These are phyloP conservation scores for Drosophila ohnishii DNA, from an alignment of 1,140 invertebrate species.

Conservation along the genomic window DNA sequence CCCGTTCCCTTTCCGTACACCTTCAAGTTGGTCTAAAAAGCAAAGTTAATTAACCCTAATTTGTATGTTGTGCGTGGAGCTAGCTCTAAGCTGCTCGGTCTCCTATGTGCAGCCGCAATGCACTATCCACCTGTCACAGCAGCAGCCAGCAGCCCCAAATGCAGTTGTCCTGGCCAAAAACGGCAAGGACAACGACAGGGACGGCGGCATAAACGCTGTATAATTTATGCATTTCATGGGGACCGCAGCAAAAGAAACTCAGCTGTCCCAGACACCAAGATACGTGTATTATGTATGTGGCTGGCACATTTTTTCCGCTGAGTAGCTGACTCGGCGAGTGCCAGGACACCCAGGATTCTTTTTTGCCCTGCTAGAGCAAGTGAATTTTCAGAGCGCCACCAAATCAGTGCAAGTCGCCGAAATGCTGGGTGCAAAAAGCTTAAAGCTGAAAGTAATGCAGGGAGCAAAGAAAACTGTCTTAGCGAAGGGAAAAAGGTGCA, in stretches of 20 bases:
- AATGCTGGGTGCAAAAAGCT: conserved; percentile 50
- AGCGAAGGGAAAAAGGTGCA: background rate
- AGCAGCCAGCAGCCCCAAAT: conserved; percentile 13
- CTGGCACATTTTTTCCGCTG: conserved; percentile 41
- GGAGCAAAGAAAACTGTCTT: conserved; percentile 4
- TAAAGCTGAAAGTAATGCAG: conserved; percentile 45
- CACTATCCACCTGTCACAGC: conserved; percentile 62
- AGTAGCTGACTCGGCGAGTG: conserved; percentile 54
- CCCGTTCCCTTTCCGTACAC: background rate
- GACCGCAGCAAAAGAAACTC: conserved; percentile 69
- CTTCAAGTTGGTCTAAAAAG: conserved; percentile 52
- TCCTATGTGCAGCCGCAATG: conserved; percentile 43
- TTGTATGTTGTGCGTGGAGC: conserved; percentile 54
- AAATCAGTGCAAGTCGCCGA: conserved; percentile 54
- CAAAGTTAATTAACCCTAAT: conserved; percentile 76
- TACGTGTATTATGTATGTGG: conserved; percentile 76
- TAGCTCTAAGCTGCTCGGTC: conserved; percentile 15
- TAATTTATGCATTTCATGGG: conserved; percentile 80
- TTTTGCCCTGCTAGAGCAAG: conserved; percentile 14
- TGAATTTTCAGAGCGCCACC: conserved; percentile 19
- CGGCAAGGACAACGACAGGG: conserved; percentile 8
- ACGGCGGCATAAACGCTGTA: conserved; percentile 64
- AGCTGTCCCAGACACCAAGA: conserved; percentile 73
- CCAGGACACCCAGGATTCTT: background rate
- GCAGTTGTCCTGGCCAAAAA: conserved; percentile 20